These are phyloP conservation scores for Drosophila pseudotalamancana DNA, from an alignment of 2,888 invertebrate genomes.

Conservation along the genomic window DNA sequence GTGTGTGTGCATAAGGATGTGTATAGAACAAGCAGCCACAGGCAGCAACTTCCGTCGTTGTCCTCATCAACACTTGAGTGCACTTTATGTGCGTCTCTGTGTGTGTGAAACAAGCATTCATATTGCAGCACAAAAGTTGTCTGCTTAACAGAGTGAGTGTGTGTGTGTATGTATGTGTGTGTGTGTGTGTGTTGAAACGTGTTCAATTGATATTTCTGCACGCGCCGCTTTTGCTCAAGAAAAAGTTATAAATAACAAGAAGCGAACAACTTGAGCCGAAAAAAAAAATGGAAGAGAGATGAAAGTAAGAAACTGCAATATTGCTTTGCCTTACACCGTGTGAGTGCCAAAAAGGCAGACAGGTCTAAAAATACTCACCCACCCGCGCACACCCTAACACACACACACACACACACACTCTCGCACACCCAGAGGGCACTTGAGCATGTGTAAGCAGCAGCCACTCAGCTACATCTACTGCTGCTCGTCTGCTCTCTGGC, in stretches of 20 bases:
- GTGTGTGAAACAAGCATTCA: slow-evolving; percentile 42
- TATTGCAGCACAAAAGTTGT: slow-evolving; percentile 51
- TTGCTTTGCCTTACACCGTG: slow-evolving; percentile 47
- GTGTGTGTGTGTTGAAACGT: slow-evolving; percentile 63
- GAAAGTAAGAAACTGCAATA: slow-evolving; percentile 71
- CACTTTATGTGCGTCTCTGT: slow-evolving; percentile 34
- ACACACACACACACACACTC: neutral
- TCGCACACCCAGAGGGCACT: slow-evolving; percentile 38
- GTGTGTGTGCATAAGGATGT: neutral
- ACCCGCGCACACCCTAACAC: no score
- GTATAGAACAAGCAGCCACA: slow-evolving; percentile 19
- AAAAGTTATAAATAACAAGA: slow-evolving; percentile 79
- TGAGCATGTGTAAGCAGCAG: slow-evolving; percentile 52
- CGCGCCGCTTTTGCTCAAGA: slow-evolving; percentile 67
- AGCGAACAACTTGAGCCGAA: slow-evolving; percentile 48
- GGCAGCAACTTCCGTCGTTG: slow-evolving; percentile 63
- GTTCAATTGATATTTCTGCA: slow-evolving; percentile 79
- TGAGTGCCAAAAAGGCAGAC: slow-evolving; percentile 68
- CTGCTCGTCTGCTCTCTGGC: neutral
- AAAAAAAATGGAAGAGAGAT: slow-evolving; percentile 23
- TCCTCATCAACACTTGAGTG: slow-evolving; percentile 63
- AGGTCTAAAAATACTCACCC: slow-evolving; percentile 62
- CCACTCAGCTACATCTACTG: slow-evolving; percentile 31
- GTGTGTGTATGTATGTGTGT: slow-evolving; percentile 8
- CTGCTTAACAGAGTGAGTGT: neutral